phyloP scores from a whole-genome alignment of 2,113 vertebrate species.

The Plecotus auritus region DNA sequence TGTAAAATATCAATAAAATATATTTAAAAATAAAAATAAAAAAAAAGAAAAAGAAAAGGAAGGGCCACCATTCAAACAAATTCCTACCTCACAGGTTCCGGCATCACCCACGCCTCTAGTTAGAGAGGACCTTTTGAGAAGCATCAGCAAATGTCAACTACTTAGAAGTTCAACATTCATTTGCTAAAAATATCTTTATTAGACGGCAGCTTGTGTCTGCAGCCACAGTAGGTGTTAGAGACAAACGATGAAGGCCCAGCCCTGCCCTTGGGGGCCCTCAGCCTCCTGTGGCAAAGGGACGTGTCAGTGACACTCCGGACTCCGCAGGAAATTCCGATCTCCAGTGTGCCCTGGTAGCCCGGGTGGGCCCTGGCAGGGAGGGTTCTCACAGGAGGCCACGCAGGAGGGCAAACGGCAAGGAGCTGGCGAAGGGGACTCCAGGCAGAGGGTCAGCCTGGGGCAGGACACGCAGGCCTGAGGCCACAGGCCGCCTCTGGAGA shows the following conservation, averaged over 20 bases:
- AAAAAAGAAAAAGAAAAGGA: too few relatives aligned
- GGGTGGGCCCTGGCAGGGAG: background rate
- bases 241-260: background rate
- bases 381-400: background rate
- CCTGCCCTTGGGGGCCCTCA: background rate
- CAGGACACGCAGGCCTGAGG: accelerated
- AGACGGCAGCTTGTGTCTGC: background rate
- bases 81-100: background rate
- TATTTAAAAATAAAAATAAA: too few relatives aligned
- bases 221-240: background rate
- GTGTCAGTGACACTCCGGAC: background rate
- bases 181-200: slow-evolving; percentile 29
- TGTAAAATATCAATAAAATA: too few relatives aligned
- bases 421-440: background rate
- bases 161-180: background rate
- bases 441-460: background rate
- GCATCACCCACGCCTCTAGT: background rate
- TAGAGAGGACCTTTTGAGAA: background rate
- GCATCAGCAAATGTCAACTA: background rate
- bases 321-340: background rate
- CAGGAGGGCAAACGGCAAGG: background rate
- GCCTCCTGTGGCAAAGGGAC: background rate
- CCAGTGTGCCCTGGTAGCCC: background rate
- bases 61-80: background rate
- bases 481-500: background rate